These are phyloP conservation scores for Chelonoidis abingdonii DNA, from an alignment of 2,113 vertebrate species.

Conservation along the genomic window DNA sequence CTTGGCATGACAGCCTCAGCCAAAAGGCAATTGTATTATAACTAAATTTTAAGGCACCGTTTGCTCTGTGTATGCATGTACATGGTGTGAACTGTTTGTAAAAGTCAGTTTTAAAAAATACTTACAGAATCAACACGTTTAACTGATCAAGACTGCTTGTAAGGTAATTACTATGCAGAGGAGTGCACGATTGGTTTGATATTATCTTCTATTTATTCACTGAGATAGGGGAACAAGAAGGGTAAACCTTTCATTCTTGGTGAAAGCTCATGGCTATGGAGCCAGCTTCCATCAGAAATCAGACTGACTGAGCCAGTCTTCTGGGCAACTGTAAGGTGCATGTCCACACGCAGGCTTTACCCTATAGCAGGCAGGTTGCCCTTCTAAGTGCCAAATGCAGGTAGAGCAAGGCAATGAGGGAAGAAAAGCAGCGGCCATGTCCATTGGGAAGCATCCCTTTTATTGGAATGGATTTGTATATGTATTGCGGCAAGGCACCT, in stretches of 20 bases:
- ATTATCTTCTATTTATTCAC: neutral
- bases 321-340: too few relatives aligned
- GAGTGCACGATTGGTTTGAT: neutral
- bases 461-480: neutral
- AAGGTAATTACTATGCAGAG: neutral
- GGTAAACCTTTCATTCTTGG: neutral
- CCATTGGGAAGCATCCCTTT: neutral
- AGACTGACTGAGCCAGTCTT: too few relatives aligned
- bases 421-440: neutral
- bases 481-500: neutral
- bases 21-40: neutral
- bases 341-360: neutral
- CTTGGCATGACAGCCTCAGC: neutral
- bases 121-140: neutral
- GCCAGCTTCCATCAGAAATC: neutral
- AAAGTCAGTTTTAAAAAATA: neutral
- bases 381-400: too few relatives aligned
- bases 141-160: neutral
- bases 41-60: neutral
- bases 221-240: neutral
- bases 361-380: neutral
- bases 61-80: neutral
- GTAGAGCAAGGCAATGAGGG: too few relatives aligned
- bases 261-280: neutral
- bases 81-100: neutral